Evolutionary conservation across 2,888 invertebrate genomes (phyloP), one percentile per base, ranked within the genome.

Genomic region (Torymus aiolomorphi): DNA sequence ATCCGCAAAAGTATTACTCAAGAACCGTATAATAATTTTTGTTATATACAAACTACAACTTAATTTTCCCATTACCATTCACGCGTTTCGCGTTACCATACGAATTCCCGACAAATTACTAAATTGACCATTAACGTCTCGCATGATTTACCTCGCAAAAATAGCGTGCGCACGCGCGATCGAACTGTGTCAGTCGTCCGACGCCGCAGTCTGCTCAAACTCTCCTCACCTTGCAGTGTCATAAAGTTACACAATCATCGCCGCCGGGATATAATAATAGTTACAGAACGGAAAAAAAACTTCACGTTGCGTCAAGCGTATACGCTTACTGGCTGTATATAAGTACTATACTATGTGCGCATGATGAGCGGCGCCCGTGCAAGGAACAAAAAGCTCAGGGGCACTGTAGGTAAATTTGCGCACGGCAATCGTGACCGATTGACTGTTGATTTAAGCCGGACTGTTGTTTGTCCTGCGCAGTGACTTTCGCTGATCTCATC

Each of bases 391-490:
- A 77, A 80, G 12, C 49, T 73, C 8, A 10, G 31, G 31, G 3
- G 31, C 31, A 18, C 12, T 49, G 61, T 42, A 79, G 59, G 76
- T 69, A 80, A 80, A 80, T 80, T 80, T 80, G 61, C 42, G 42
- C 69, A 62, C 56, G 67, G 59, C 54, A 74, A 51, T 65, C 81
- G 69, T 79, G 63, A 73, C 79, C 71, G 54, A 72, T 66, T 52
- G 57, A 63, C n/a, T 82, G 81, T 82, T 82, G 82, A 78, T 78
- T 81, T 80, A 81, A 80, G 81, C 75, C 72, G 61, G 14, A 73
- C 49, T 42, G 42, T 20, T 75, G 67, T 77, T 73, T 81, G 54
- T 73, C 65, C 51, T 72, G 14, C 61, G 65, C 42, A 42, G 42
- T 42, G 42, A 42, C 42, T 72, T 66, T 75, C 16, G 80, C 71